Conservation (phyloP, 1,140 invertebrate species). For the Hetaerina americana region DNA sequence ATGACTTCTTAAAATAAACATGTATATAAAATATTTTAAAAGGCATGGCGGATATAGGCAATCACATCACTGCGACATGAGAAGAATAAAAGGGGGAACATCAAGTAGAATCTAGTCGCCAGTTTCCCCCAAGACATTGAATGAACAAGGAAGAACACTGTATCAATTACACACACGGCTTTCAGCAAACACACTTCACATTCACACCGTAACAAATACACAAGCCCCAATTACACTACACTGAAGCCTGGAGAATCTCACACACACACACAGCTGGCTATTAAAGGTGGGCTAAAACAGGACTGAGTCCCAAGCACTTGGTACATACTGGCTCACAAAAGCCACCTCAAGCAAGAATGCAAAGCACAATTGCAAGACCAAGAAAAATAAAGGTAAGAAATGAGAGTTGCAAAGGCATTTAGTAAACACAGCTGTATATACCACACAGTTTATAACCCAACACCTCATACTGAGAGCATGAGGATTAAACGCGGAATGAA, state of each 20-base stretch:
- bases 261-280: not conserved
- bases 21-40: not conserved
- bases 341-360: not conserved
- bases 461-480: not conserved
- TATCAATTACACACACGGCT: not conserved
- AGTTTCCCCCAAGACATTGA: not conserved
- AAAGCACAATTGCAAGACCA: not conserved
- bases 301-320: not conserved
- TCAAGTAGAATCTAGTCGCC: not conserved
- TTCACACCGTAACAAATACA: not conserved
- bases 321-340: not conserved
- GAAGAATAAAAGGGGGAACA: not conserved
- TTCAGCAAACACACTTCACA: not conserved
- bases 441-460: not conserved
- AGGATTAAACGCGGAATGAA: not conserved
- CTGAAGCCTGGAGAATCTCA: not conserved
- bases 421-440: not conserved
- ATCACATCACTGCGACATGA: not conserved
- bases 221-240: not conserved
- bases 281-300: not conserved
- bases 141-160: not conserved
- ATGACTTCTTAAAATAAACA: not conserved
- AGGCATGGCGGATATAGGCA: not conserved
- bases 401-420: not conserved
- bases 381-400: not conserved